Evolutionary conservation across 2,797 vertebrate genomes (phyloP).

Genomic region (Trematomus bernacchii): DNA sequence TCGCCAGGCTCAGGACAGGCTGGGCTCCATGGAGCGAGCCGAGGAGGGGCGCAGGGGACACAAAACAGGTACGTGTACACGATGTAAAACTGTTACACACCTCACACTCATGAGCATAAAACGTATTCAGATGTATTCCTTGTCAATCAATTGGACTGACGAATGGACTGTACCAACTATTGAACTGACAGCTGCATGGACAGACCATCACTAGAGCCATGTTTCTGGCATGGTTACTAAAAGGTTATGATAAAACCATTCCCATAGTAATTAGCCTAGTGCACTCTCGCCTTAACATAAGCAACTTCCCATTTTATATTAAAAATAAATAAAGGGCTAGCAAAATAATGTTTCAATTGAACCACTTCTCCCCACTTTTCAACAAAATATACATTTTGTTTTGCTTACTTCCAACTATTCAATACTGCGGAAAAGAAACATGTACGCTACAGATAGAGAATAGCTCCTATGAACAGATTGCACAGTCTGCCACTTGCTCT

Average conservation of each 20-base stretch:
- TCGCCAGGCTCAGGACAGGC: conserved; percentile 93
- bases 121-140: neutral
- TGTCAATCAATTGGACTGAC: conserved; percentile 2
- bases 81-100: neutral
- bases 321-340: neutral
- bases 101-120: neutral
- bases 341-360: neutral
- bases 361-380: neutral
- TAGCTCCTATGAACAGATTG: conserved; percentile 84
- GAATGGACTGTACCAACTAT: conserved; percentile 3
- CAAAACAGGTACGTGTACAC: conserved; percentile 86
- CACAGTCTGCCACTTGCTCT: conserved; percentile 81
- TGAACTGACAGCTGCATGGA: neutral
- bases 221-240: neutral
- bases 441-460: neutral
- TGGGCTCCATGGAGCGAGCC: conserved; percentile 91
- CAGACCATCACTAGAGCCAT: neutral
- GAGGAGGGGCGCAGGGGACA: conserved; percentile 91
- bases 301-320: neutral
- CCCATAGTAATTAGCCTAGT: neutral
- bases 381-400: conserved; percentile 2
- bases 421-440: conserved; percentile 1
- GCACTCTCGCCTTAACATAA: neutral
- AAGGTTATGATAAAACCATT: neutral
- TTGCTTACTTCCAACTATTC: neutral